Evolutionary conservation across 2,888 invertebrate genomes (phyloP).

Genomic region (Perithous albicinctus): DNA sequence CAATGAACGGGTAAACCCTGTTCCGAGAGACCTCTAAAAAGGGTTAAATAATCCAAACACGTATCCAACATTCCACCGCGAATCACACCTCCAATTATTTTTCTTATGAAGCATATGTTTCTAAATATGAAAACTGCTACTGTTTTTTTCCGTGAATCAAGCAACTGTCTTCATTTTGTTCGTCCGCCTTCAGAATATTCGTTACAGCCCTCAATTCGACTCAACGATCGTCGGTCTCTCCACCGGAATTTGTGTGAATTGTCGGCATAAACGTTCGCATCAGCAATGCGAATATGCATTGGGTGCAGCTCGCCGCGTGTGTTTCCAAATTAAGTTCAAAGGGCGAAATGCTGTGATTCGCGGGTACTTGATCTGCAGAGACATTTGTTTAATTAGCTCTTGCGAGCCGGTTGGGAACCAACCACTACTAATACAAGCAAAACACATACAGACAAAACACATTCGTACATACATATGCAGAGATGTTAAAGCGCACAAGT

Average conservation of each 20-base stretch:
- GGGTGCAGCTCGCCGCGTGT: conserved; percentile 29
- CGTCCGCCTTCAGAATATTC: not conserved
- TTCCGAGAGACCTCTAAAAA: no score
- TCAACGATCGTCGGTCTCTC: not conserved
- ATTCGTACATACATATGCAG: conserved; percentile 25
- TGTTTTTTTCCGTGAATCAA: no score
- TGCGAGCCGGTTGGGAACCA: conserved; percentile 67
- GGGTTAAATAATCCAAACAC: no score
- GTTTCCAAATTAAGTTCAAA: conserved; percentile 79
- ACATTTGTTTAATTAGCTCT: conserved; percentile 83
- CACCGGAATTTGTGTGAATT: not conserved
- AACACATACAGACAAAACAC: not conserved
- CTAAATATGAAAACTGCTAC: no score
- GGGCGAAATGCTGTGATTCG: conserved; percentile 76
- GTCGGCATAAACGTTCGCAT: conserved; percentile 21
- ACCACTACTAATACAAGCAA: not conserved
- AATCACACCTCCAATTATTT: no score
- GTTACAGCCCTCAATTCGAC: not conserved
- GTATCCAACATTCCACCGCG: no score
- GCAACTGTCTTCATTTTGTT: not conserved
- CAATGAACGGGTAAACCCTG: no score
- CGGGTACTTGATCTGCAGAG: conserved; percentile 74
- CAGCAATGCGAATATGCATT: conserved; percentile 10
- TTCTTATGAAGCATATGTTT: no score
- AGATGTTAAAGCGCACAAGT: conserved; percentile 57